Conservation (phyloP, 2,113 vertebrate species). For the Cochlearius cochlearius region DNA sequence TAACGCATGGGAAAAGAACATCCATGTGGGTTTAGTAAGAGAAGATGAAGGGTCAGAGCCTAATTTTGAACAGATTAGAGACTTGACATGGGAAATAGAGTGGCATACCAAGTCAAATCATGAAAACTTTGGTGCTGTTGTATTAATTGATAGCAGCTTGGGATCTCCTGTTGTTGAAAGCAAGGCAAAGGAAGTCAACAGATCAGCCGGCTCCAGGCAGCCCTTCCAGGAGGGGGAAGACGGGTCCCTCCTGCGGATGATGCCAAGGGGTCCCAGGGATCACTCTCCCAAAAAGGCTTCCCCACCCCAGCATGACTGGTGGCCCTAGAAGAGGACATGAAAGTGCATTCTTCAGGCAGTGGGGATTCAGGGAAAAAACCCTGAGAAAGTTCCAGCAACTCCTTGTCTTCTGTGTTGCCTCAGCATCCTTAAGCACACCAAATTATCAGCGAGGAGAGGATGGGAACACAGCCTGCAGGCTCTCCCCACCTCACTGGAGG, state of each 20-base stretch:
- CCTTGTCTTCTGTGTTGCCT: not conserved
- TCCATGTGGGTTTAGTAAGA: not conserved
- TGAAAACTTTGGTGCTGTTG: not conserved
- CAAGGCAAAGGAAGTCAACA: not conserved
- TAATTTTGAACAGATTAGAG: not conserved
- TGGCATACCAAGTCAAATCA: not conserved
- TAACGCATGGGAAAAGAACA: not conserved
- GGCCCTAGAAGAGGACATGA: not conserved
- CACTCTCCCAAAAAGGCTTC: not conserved
- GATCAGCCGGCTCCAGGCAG: not conserved
- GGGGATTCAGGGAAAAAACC: fast-evolving
- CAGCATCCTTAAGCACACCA: not conserved
- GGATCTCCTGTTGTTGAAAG: not conserved
- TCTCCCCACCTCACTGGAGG: too few relatives aligned
- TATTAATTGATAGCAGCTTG: not conserved
- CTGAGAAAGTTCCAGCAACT: not conserved
- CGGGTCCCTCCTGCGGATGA: not conserved
- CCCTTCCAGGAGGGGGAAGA: not conserved
- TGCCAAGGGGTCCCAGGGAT: fast-evolving
- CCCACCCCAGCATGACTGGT: not conserved
- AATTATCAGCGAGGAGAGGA: not conserved
- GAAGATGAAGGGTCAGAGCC: not conserved
- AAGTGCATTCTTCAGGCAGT: not conserved
- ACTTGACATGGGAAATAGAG: not conserved
- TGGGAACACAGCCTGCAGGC: not conserved